These are phyloP conservation scores for Geotrupes spiniger DNA, from an alignment of 2,888 invertebrate species.

Conservation along the genomic window DNA sequence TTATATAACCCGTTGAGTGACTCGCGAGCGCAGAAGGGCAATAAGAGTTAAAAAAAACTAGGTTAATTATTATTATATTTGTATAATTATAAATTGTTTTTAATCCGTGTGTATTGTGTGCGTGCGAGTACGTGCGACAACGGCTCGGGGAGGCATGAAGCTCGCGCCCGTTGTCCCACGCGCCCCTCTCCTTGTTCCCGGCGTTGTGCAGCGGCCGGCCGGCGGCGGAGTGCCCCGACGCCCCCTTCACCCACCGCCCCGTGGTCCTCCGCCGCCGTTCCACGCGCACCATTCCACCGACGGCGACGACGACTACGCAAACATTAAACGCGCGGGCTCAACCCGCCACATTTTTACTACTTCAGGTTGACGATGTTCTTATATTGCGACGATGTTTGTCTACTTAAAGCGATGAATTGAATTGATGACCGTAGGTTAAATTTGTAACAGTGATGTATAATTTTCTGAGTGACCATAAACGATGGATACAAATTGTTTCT, in stretches of 20 bases:
- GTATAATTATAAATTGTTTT: slow-evolving; percentile 23
- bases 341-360: slow-evolving; percentile 20
- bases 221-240: slow-evolving; percentile 20
- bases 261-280: slow-evolving; percentile 43
- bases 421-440: slow-evolving; percentile 41
- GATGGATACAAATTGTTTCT: slow-evolving; percentile 50
- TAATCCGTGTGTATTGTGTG: slow-evolving; percentile 20
- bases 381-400: slow-evolving; percentile 16
- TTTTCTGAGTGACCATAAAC: slow-evolving; percentile 48
- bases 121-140: slow-evolving; percentile 21
- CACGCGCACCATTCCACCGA: slow-evolving; percentile 29
- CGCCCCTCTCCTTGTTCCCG: slow-evolving; percentile 17
- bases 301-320: slow-evolving; percentile 6
- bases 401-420: slow-evolving; percentile 36
- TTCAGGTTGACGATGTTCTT: slow-evolving; percentile 21
- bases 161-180: slow-evolving; percentile 21
- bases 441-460: slow-evolving; percentile 49
- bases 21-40: slow-evolving; percentile 25
- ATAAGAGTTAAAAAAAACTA: slow-evolving; percentile 21
- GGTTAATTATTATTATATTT: slow-evolving; percentile 19
- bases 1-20: slow-evolving; percentile 21
- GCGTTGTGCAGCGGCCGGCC: slow-evolving; percentile 20
- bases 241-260: slow-evolving; percentile 31
- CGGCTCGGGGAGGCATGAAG: slow-evolving; percentile 7
- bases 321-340: slow-evolving; percentile 19